phyloP scores from a whole-genome alignment of 2,888 invertebrate genomes.

The Amblyjoppa proteus region DNA sequence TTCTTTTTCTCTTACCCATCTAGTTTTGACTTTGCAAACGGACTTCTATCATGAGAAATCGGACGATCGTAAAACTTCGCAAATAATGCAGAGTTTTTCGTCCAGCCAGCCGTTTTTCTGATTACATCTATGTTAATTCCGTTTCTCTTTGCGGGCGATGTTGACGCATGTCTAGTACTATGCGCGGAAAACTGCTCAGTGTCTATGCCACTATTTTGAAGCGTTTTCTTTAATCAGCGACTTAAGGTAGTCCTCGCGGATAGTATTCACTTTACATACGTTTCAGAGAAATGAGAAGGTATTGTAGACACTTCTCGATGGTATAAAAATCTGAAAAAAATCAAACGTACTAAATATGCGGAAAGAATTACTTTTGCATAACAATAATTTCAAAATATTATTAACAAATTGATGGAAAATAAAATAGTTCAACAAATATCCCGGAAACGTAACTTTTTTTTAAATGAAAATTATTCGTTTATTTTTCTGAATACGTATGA shows the following conservation, averaged over 20 bases:
- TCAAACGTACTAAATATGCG: too few relatives aligned
- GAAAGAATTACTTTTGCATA: too few relatives aligned
- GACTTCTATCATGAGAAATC: neutral
- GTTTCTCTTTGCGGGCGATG: conserved; percentile 43
- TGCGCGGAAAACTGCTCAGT: conserved; percentile 54
- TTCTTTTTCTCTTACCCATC: neutral
- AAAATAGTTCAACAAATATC: too few relatives aligned
- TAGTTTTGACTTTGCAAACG: neutral
- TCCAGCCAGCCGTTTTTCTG: conserved; percentile 34
- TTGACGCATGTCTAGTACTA: conserved; percentile 57
- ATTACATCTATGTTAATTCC: conserved; percentile 35
- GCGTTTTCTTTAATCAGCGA: conserved; percentile 54
- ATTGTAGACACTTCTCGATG: too few relatives aligned
- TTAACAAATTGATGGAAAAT: too few relatives aligned
- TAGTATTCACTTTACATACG: too few relatives aligned
- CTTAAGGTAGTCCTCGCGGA: conserved; percentile 28
- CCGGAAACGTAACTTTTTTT: too few relatives aligned
- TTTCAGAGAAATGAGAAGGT: too few relatives aligned
- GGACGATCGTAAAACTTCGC: conserved; percentile 50
- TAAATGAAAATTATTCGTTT: too few relatives aligned
- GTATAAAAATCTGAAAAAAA: too few relatives aligned
- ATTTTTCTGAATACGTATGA: too few relatives aligned
- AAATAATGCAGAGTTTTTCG: conserved; percentile 41
- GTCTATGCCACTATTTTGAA: conserved; percentile 52
- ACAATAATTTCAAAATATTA: too few relatives aligned